Evolutionary conservation across 2,113 vertebrate genomes (phyloP).

Genomic region (Clupea harengus): DNA sequence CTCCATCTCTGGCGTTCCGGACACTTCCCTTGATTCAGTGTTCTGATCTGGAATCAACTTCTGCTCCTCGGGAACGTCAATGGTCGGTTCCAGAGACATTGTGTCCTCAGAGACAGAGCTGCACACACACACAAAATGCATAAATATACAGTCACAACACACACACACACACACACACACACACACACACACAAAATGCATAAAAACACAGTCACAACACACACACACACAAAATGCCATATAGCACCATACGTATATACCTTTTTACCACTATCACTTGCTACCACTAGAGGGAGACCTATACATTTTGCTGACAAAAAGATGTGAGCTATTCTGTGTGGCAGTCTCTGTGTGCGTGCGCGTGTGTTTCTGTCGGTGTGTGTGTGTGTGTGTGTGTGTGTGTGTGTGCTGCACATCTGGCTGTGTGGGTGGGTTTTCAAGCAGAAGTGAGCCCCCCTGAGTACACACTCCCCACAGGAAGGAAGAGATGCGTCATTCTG

Average conservation of each 20-base stretch:
- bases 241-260: too few relatives aligned
- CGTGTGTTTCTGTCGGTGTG: too few relatives aligned
- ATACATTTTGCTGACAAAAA: not conserved
- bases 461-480: constrained; percentile 16
- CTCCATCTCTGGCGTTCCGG: constrained; percentile 73
- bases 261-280: too few relatives aligned
- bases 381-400: not conserved
- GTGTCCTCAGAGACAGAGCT: constrained; percentile 84
- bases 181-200: too few relatives aligned
- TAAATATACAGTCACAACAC: too few relatives aligned
- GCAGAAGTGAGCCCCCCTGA: constrained; percentile 27
- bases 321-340: not conserved
- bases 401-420: constrained; percentile 25
- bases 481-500: constrained; percentile 51
- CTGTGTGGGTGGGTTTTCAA: constrained; percentile 1
- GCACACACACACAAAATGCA: constrained; percentile 23
- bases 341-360: too few relatives aligned
- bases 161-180: too few relatives aligned
- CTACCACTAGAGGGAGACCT: not conserved
- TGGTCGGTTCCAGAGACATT: constrained; percentile 81
- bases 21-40: constrained; percentile 54
- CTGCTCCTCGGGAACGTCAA: constrained; percentile 67
- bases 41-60: constrained; percentile 63
- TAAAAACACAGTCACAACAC: too few relatives aligned
- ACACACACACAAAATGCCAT: too few relatives aligned